phyloP scores from a whole-genome alignment of 1,140 invertebrate genomes.

The Drosophila watanabei region DNA sequence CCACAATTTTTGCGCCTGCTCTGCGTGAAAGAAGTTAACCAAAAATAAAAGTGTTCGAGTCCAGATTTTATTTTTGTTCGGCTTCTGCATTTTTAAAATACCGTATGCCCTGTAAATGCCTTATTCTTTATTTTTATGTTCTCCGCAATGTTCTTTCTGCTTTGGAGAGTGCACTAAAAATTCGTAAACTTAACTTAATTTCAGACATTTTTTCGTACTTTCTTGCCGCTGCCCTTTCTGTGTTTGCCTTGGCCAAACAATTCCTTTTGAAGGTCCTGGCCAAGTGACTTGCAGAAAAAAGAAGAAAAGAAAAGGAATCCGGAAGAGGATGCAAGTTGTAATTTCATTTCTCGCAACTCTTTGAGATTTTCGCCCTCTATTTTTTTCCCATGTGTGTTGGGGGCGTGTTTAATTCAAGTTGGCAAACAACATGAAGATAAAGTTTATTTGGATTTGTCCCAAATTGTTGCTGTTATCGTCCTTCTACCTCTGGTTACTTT shows the following conservation, averaged over 20 bases:
- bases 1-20: slow-evolving; percentile 6
- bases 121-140: slow-evolving; percentile 43
- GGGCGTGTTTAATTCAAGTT: slow-evolving; percentile 75
- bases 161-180: slow-evolving; percentile 58
- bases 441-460: slow-evolving; percentile 76
- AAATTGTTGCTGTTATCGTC: slow-evolving; percentile 50
- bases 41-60: slow-evolving; percentile 3
- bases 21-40: background rate
- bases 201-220: slow-evolving; percentile 30
- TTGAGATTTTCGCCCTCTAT: slow-evolving; percentile 26
- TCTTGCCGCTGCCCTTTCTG: slow-evolving; percentile 44
- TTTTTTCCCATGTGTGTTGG: slow-evolving; percentile 47
- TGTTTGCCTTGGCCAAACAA: slow-evolving; percentile 75
- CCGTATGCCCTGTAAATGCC: slow-evolving; percentile 58
- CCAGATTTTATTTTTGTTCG: background rate
- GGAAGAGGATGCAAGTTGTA: slow-evolving; percentile 75
- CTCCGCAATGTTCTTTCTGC: slow-evolving; percentile 3
- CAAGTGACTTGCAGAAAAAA: slow-evolving; percentile 43
- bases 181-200: slow-evolving; percentile 63
- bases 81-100: slow-evolving; percentile 58
- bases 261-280: slow-evolving; percentile 53
- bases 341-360: slow-evolving; percentile 73
- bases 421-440: slow-evolving; percentile 79
- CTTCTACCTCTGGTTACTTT: slow-evolving; percentile 22
- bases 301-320: slow-evolving; percentile 1